phyloP scores from a whole-genome alignment of 2,797 vertebrate genomes.

The Miichthys miiuy region DNA sequence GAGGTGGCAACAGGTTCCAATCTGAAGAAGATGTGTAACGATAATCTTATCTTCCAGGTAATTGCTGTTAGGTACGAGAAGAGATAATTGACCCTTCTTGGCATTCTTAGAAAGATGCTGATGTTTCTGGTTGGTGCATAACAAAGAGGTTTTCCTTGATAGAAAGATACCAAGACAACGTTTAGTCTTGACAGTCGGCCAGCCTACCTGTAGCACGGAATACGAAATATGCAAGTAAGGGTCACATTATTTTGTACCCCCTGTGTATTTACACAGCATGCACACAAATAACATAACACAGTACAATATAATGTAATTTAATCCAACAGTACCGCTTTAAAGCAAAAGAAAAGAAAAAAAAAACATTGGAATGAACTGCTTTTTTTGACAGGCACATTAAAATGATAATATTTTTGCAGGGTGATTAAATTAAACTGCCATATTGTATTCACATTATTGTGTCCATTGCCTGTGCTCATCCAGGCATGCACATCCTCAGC shows the following conservation, averaged over 20 bases:
- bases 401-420: not conserved
- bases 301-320: not conserved
- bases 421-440: slow-evolving; percentile 10
- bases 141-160: slow-evolving; percentile 13
- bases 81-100: slow-evolving; percentile 14
- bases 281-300: not conserved
- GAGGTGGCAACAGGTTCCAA: not conserved
- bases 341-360: not conserved
- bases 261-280: slow-evolving; percentile 1
- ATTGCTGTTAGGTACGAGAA: slow-evolving; percentile 7
- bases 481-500: slow-evolving; percentile 9
- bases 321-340: not conserved
- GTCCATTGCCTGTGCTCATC: slow-evolving; percentile 23
- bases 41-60: not conserved
- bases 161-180: slow-evolving; percentile 22
- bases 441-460: slow-evolving; percentile 15
- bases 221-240: slow-evolving; percentile 22
- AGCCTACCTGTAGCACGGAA: slow-evolving; percentile 2
- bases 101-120: slow-evolving; percentile 9
- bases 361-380: not conserved
- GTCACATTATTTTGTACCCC: slow-evolving; percentile 13
- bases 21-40: not conserved
- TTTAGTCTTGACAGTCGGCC: slow-evolving; percentile 24
- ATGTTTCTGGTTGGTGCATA: slow-evolving; percentile 17
- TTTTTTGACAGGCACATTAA: not conserved